Percentiles rank a stretch among this genome's conserved stretches.
These are phyloP conservation scores for Brienomyrus longianalis DNA, from an alignment of 2,113 vertebrate species.

Conservation along the genomic window DNA sequence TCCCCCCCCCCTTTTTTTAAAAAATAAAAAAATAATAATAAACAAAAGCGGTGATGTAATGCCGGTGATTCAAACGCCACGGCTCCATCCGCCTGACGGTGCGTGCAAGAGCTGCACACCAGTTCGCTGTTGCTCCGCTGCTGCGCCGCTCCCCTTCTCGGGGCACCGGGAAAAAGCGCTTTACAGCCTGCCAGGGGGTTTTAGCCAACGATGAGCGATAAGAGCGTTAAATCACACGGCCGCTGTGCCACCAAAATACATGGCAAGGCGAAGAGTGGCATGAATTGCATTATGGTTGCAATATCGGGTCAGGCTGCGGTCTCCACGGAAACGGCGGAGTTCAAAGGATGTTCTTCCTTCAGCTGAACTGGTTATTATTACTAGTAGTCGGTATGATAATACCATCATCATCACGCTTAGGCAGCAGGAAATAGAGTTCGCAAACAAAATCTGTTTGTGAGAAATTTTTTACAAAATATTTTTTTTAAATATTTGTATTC, in stretches of 20 bases:
- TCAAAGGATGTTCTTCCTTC: constrained; percentile 17
- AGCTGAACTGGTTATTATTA: not conserved
- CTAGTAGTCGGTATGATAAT: not conserved
- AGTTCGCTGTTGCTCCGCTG: not conserved
- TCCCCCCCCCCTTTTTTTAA: not conserved
- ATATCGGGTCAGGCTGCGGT: not conserved
- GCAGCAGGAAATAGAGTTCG: not conserved
- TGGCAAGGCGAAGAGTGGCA: constrained; percentile 34
- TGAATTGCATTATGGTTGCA: constrained; percentile 33
- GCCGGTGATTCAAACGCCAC: constrained; percentile 37
- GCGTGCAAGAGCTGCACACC: not conserved
- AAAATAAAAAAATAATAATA: not conserved
- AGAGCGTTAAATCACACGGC: constrained; percentile 15
- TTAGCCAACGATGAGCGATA: not conserved
- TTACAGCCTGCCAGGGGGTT: not conserved
- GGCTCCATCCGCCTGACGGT: constrained; percentile 24
- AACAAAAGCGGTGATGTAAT: constrained; percentile 58
- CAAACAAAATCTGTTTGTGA: not conserved
- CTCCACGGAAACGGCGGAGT: constrained; percentile 1
- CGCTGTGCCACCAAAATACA: constrained; percentile 6
- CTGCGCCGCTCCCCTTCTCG: not conserved
- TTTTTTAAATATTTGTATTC: not conserved
- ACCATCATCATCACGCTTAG: not conserved
- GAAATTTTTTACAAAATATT: not conserved
- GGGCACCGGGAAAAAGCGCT: not conserved